Conservation (phyloP, 2,888 invertebrate species). For the Drosophila ezoana region DNA sequence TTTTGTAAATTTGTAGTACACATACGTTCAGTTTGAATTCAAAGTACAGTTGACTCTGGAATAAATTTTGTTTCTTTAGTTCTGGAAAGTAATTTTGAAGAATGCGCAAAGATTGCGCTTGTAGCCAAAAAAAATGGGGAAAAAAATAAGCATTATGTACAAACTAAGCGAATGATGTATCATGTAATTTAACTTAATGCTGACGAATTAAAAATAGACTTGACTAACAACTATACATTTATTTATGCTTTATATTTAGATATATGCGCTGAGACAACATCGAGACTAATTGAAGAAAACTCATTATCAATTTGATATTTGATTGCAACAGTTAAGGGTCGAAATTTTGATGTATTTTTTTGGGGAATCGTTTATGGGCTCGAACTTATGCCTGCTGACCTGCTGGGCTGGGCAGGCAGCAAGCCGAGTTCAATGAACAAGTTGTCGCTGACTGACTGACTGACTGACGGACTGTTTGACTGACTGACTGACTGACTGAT, state of each 20-base stretch:
- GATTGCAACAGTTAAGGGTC: constrained; percentile 4
- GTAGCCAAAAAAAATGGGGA: background rate
- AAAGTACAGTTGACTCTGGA: constrained; percentile 2
- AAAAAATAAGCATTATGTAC: constrained; percentile 39
- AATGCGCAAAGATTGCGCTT: background rate
- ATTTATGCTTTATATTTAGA: background rate
- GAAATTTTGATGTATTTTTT: background rate
- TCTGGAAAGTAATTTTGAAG: background rate
- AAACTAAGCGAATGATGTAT: constrained; percentile 43
- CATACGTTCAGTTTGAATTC: constrained; percentile 8
- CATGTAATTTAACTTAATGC: constrained; percentile 14
- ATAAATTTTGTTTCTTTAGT: background rate
- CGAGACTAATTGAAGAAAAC: constrained; percentile 55
- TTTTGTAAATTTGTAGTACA: constrained; percentile 16
- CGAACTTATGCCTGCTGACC: constrained; percentile 65
- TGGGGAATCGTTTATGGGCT: constrained; percentile 15
- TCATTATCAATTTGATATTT: constrained; percentile 13
- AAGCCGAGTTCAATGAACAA: constrained; percentile 61
- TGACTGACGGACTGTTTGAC: constrained; percentile 1
- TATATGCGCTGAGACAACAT: constrained; percentile 61
- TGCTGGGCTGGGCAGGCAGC: constrained; percentile 75
- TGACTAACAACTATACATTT: background rate
- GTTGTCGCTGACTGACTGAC: constrained; percentile 10
- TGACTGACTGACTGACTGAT: constrained; percentile 10
- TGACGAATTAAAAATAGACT: constrained; percentile 7